Conservation (phyloP, 2,888 invertebrate species). For the Lasioglossum oenotherae region DNA sequence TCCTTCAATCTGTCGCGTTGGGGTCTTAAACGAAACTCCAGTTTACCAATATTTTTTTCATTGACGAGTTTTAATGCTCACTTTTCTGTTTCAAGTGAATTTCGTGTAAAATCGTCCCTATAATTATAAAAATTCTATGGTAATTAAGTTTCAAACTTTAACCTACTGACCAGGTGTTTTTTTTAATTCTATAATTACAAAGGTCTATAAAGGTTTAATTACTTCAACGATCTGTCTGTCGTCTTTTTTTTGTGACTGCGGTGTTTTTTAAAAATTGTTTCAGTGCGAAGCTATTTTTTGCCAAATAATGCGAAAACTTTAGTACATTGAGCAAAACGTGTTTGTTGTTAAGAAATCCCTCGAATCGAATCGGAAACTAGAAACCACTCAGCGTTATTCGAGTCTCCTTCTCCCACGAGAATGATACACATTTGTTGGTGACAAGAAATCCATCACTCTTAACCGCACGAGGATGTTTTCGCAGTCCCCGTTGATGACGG, state of each 20-base stretch:
- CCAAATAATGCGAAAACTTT: background rate
- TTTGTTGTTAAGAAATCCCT: slow-evolving; percentile 11
- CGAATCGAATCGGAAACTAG: slow-evolving; percentile 53
- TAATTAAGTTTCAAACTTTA: background rate
- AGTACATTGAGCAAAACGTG: background rate
- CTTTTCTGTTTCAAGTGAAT: background rate
- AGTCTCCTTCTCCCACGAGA: slow-evolving; percentile 67
- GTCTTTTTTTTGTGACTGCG: background rate
- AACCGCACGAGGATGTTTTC: slow-evolving; percentile 59
- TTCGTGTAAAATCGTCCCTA: background rate
- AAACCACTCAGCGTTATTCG: slow-evolving; percentile 69
- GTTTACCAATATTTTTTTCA: background rate
- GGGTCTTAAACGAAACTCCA: background rate
- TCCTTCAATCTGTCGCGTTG: background rate
- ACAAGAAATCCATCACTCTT: slow-evolving; percentile 63
- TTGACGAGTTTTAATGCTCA: background rate
- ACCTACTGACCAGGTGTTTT: background rate
- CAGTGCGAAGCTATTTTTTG: background rate
- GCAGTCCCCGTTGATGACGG: slow-evolving; percentile 21
- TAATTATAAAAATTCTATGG: background rate
- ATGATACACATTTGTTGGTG: slow-evolving; percentile 57
- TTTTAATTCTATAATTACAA: background rate
- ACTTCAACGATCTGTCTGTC: background rate
- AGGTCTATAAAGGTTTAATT: too few relatives aligned
- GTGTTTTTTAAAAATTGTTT: background rate